These are phyloP conservation scores for Lucilia cuprina DNA, from an alignment of 1,140 invertebrate species.

Conservation along the genomic window DNA sequence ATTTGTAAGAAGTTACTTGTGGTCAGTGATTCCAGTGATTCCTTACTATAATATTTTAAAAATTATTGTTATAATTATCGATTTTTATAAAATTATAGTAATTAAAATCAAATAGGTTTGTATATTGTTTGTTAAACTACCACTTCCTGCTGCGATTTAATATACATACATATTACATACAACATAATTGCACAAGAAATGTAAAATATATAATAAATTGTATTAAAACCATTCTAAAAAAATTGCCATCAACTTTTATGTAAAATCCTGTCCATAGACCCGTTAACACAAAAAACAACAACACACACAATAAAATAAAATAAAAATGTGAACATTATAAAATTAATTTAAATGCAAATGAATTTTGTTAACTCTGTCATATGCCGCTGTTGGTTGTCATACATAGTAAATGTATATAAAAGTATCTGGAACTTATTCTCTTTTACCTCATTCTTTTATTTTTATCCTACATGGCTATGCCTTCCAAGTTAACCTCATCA, in stretches of 20 bases:
- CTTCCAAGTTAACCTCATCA: neutral
- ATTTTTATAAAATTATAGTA: too few species aligned
- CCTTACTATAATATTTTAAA: too few species aligned
- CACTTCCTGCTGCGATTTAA: too few species aligned
- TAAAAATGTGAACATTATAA: constrained; percentile 16
- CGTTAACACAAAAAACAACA: constrained; percentile 2
- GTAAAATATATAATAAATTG: neutral
- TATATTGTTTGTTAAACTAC: too few species aligned
- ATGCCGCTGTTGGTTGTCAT: neutral
- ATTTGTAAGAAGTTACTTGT: too few species aligned
- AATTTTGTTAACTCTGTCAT: constrained; percentile 23
- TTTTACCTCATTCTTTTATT: neutral
- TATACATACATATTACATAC: too few species aligned
- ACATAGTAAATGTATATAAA: neutral
- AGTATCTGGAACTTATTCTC: neutral
- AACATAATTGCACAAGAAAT: neutral
- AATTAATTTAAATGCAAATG: constrained; percentile 35
- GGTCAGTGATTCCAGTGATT: too few species aligned
- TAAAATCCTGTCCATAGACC: neutral
- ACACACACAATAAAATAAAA: constrained; percentile 16
- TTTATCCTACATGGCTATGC: neutral
- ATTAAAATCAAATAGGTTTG: too few species aligned
- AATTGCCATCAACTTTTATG: constrained; percentile 5
- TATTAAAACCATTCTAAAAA: neutral
- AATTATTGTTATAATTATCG: too few species aligned